These are phyloP conservation scores for Microcebus murinus DNA, from an alignment of 2,113 vertebrate species.

Conservation along the genomic window DNA sequence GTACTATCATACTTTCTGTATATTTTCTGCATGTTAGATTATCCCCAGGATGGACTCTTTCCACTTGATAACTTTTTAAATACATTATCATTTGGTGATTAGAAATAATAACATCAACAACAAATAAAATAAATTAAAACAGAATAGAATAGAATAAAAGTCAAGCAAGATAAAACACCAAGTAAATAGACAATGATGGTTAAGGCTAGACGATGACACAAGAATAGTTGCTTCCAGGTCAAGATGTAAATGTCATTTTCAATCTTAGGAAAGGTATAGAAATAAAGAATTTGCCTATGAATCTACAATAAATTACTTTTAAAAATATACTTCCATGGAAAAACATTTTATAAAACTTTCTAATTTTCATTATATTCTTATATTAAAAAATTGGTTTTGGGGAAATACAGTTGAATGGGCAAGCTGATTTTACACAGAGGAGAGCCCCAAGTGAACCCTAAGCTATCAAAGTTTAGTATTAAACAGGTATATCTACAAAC, in stretches of 20 bases:
- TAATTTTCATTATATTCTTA: background rate
- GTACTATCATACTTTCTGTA: no score
- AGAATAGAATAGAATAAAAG: no score
- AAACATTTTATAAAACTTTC: background rate
- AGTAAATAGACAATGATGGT: no score
- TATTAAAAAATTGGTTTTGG: background rate
- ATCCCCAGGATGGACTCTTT: no score
- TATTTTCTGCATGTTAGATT: no score
- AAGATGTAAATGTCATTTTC: background rate
- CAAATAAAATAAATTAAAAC: no score
- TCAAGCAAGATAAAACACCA: no score
- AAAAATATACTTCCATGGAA: background rate
- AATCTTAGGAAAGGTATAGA: background rate
- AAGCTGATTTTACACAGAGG: background rate
- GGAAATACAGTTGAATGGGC: background rate
- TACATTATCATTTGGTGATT: no score
- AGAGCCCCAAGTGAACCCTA: background rate
- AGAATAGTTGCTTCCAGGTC: no score
- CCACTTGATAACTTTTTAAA: no score
- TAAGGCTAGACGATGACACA: no score
- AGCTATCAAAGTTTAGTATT: background rate
- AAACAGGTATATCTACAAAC: background rate
- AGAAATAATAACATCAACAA: no score
- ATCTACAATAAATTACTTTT: background rate
- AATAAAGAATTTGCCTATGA: background rate